Percentiles rank a stretch among this genome's conserved stretches.
Evolutionary conservation across 2,888 invertebrate genomes (phyloP).

Genomic region (Eupeodes latifasciatus): DNA sequence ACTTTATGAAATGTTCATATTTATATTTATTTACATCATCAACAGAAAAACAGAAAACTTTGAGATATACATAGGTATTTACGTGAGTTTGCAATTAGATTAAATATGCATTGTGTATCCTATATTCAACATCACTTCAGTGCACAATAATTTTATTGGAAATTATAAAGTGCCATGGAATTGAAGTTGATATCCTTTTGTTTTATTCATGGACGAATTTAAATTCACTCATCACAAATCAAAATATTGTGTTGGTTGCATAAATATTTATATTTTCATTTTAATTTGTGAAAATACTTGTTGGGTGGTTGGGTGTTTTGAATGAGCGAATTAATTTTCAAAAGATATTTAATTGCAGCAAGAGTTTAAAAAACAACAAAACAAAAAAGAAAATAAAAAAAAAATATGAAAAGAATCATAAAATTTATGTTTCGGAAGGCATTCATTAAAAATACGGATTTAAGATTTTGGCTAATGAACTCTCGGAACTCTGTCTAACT

Average conservation of each 20-base stretch:
- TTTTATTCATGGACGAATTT: slow-evolving; percentile 45
- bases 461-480: slow-evolving; percentile 26
- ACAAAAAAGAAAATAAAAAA: background rate
- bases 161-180: slow-evolving; percentile 3
- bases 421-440: slow-evolving; percentile 29
- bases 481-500: background rate
- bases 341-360: slow-evolving; percentile 45
- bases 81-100: background rate
- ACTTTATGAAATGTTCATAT: background rate
- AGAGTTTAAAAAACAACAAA: background rate
- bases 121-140: background rate
- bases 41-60: background rate
- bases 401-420: slow-evolving; percentile 1
- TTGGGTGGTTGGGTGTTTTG: background rate
- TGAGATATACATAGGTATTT: background rate
- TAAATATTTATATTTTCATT: slow-evolving; percentile 66
- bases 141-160: slow-evolving; percentile 22
- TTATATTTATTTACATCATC: no score
- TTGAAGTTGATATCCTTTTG: slow-evolving; percentile 15
- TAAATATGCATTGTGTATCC: slow-evolving; percentile 9
- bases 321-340: slow-evolving; percentile 47
- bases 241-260: slow-evolving; percentile 25
- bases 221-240: slow-evolving; percentile 48
- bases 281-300: slow-evolving; percentile 19
- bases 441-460: slow-evolving; percentile 16